Conservation (phyloP, 2,797 vertebrate genomes). For the Denticeps clupeoides region DNA sequence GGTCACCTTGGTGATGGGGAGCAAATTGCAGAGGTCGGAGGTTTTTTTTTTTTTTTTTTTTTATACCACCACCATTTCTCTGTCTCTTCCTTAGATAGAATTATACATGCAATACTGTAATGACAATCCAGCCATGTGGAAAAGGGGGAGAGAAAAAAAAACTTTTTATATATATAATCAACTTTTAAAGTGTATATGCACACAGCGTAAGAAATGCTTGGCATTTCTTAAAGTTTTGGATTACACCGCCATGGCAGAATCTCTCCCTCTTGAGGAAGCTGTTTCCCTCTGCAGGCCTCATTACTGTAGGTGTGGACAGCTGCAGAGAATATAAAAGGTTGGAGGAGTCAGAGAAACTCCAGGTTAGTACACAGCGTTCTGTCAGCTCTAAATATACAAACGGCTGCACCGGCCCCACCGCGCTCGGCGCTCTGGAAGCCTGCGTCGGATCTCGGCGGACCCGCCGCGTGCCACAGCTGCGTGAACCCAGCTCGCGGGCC, state of each 20-base stretch:
- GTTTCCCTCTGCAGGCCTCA: slow-evolving; percentile 31
- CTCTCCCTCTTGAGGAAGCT: slow-evolving; percentile 16
- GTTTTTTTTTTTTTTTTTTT: background rate
- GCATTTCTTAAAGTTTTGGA: background rate
- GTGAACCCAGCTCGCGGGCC: too few relatives aligned
- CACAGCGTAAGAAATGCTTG: background rate
- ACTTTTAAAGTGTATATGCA: too few relatives aligned
- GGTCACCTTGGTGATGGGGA: slow-evolving; percentile 11
- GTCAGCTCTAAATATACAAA: slow-evolving; percentile 24
- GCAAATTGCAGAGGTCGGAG: slow-evolving; percentile 10
- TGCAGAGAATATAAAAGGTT: slow-evolving; percentile 21
- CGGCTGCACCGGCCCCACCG: background rate
- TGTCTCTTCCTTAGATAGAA: background rate
- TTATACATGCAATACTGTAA: too few relatives aligned
- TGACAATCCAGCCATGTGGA: too few relatives aligned
- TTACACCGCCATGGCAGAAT: background rate
- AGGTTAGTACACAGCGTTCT: slow-evolving; percentile 22
- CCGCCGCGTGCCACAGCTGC: too few relatives aligned
- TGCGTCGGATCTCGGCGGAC: too few relatives aligned
- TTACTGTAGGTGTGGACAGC: slow-evolving; percentile 24
- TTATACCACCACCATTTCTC: background rate
- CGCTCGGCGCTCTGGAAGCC: too few relatives aligned
- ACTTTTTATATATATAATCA: too few relatives aligned
- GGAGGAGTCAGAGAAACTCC: slow-evolving; percentile 17
- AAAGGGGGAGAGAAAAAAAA: too few relatives aligned